Conservation (phyloP, 2,797 vertebrate species). For the Gymnodraco acuticeps region DNA sequence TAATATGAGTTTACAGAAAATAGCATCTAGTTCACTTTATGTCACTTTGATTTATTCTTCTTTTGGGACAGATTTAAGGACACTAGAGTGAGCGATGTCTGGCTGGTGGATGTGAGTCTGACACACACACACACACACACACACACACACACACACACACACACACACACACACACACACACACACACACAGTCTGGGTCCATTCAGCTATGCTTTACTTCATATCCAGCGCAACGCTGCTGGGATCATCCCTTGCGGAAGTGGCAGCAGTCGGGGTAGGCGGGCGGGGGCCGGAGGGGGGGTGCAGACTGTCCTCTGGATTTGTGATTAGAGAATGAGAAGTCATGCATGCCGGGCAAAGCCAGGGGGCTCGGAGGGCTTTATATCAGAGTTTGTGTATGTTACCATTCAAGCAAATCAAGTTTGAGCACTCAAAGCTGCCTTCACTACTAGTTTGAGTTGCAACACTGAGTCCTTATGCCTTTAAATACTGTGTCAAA, state of each 20-base stretch:
- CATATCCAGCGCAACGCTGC: conserved; percentile 38
- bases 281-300: conserved; percentile 2
- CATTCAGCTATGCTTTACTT: conserved; percentile 57
- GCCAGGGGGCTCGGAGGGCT: conserved; percentile 59
- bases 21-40: not conserved
- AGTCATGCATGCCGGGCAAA: conserved; percentile 77
- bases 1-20: not conserved
- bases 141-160: conserved; percentile 9
- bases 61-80: conserved; percentile 83
- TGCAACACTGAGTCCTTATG: not conserved
- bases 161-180: conserved; percentile 8
- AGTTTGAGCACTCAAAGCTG: conserved; percentile 29
- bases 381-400: conserved; percentile 58
- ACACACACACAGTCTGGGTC: conserved; percentile 33
- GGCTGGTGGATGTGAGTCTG: conserved; percentile 88
- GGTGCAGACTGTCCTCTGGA: conserved; percentile 44
- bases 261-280: conserved; percentile 33
- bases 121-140: conserved; percentile 23
- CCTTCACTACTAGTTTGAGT: conserved; percentile 27
- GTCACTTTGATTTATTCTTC: not conserved
- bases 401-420: conserved; percentile 41
- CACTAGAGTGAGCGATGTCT: conserved; percentile 82
- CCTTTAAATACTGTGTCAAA: not conserved
- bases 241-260: conserved; percentile 72
- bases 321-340: conserved; percentile 75